A percentile compares a stretch with the other conserved stretches of the same genome.
phyloP scores from a whole-genome alignment of 2,113 vertebrate species.

The Hassar affinis region DNA sequence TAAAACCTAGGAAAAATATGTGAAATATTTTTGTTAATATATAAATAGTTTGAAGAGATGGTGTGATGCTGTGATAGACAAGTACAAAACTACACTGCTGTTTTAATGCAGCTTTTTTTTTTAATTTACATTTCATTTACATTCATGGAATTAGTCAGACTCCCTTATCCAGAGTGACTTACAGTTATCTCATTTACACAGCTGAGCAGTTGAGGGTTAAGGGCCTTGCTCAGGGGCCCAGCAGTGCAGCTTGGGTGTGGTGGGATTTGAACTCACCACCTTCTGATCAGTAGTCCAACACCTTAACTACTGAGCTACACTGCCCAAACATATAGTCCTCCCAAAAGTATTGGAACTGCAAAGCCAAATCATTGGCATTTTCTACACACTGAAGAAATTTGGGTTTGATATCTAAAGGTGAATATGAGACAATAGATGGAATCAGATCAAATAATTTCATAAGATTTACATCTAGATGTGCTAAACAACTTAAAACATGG shows the following conservation, averaged over 20 bases:
- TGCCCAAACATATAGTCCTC: not conserved
- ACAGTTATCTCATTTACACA: too few species aligned
- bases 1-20: not conserved
- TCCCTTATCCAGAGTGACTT: too few species aligned
- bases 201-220: too few species aligned
- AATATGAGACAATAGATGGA: not conserved
- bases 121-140: too few species aligned
- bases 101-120: too few species aligned
- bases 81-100: not conserved
- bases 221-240: too few species aligned
- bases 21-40: too few species aligned
- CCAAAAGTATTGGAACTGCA: not conserved
- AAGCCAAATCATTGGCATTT: not conserved
- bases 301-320: too few species aligned
- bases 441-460: not conserved
- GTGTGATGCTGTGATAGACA: not conserved
- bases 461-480: not conserved
- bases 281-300: too few species aligned
- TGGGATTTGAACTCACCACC: too few species aligned
- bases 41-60: not conserved
- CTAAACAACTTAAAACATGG: not conserved
- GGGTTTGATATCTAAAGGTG: not conserved
- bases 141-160: too few species aligned
- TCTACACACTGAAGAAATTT: not conserved
- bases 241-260: too few species aligned